Percentiles rank a stretch among this genome's conserved stretches.
phyloP scores from a whole-genome alignment of 2,888 invertebrate species.

The Hydriomena furcata region DNA sequence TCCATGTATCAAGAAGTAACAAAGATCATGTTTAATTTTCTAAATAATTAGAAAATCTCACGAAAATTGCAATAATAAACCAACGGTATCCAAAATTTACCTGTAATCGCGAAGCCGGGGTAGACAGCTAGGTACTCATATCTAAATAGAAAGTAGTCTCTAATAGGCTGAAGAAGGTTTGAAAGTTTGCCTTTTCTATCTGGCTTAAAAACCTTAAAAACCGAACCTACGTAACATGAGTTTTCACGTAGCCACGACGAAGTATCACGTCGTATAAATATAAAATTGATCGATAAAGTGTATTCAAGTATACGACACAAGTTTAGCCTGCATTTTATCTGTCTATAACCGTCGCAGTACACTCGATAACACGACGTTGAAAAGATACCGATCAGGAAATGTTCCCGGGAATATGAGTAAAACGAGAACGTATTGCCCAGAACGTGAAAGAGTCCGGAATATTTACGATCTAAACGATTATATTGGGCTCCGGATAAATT shows the following conservation, averaged over 20 bases:
- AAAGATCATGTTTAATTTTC: too few relatives aligned
- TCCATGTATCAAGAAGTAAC: too few relatives aligned
- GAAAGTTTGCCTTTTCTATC: too few relatives aligned
- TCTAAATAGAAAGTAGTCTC: too few relatives aligned
- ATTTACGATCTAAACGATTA: constrained; percentile 42
- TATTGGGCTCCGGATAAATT: constrained; percentile 28
- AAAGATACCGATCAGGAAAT: constrained; percentile 47
- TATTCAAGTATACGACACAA: not conserved
- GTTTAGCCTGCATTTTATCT: constrained; percentile 7
- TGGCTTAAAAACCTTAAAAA: not conserved
- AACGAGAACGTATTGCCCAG: constrained; percentile 37
- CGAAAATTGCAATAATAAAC: too few relatives aligned
- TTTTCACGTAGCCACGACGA: not conserved
- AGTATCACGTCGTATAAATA: constrained; percentile 4
- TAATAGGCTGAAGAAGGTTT: too few relatives aligned
- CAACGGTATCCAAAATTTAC: too few relatives aligned
- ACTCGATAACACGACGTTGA: constrained; percentile 33
- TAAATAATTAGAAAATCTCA: too few relatives aligned
- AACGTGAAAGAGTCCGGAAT: constrained; percentile 36
- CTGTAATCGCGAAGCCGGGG: too few relatives aligned
- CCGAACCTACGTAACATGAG: not conserved
- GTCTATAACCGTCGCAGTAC: constrained; percentile 4
- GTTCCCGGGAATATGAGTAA: constrained; percentile 41
- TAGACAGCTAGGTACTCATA: too few relatives aligned
- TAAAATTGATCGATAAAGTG: constrained; percentile 4